phyloP scores from a whole-genome alignment of 2,797 vertebrate genomes.

The Salarias fasciatus region DNA sequence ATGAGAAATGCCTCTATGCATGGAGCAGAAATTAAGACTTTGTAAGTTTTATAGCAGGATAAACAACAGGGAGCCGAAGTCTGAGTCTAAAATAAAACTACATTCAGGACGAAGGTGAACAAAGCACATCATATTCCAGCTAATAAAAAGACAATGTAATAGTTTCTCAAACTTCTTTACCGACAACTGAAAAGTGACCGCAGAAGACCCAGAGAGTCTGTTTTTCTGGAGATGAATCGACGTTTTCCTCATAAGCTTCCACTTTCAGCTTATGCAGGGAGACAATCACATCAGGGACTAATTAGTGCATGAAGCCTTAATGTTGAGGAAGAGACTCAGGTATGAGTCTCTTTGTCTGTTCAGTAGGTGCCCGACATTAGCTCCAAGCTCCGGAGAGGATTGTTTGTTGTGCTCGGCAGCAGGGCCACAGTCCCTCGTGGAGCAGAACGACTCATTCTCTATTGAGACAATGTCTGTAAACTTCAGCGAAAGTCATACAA shows the following conservation, averaged over 20 bases:
- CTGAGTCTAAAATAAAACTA: neutral
- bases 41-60: too few species aligned
- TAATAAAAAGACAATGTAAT: neutral
- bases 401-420: neutral
- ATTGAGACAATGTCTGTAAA: constrained; percentile 7
- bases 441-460: neutral
- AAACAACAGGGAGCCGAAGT: neutral
- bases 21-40: neutral
- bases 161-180: constrained; percentile 15
- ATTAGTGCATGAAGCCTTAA: constrained; percentile 28
- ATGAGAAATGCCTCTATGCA: neutral
- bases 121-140: neutral
- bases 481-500: neutral
- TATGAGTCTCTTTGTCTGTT: constrained; percentile 7
- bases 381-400: constrained; percentile 2
- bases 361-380: neutral
- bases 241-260: constrained; percentile 7
- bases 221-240: constrained; percentile 5
- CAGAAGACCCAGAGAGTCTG: neutral
- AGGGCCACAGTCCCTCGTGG: constrained; percentile 1
- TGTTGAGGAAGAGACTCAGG: constrained; percentile 13
- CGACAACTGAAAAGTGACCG: neutral
- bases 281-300: constrained; percentile 25
- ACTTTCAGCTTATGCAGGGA: constrained; percentile 14
- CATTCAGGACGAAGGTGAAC: neutral